Conservation (phyloP, 2,888 invertebrate genomes). For the Drosophila nr. perissopoda region DNA sequence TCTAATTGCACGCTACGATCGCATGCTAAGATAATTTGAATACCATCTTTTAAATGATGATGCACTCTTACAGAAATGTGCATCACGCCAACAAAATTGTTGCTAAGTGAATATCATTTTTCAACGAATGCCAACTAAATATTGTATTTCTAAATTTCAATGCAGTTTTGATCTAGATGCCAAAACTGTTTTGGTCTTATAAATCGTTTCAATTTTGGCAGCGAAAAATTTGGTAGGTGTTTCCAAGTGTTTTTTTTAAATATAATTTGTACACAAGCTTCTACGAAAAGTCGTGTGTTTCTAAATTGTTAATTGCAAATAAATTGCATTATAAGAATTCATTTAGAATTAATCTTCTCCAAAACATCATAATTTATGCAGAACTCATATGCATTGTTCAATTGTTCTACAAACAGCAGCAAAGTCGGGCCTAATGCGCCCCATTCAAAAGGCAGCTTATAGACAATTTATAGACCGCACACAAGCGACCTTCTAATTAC, state of each 20-base stretch:
- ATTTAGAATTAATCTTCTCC: background rate
- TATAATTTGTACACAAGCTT: background rate
- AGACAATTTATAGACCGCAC: conserved; percentile 53
- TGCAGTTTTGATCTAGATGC: background rate
- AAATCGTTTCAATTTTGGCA: background rate
- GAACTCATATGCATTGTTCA: conserved; percentile 35
- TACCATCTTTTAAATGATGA: conserved; percentile 31
- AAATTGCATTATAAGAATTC: background rate
- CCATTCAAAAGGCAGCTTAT: conserved; percentile 33
- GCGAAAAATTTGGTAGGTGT: background rate
- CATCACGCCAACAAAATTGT: background rate
- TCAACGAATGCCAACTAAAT: background rate
- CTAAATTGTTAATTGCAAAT: background rate
- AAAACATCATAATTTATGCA: conserved; percentile 11
- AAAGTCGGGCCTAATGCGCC: conserved; percentile 36
- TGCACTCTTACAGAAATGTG: conserved; percentile 3
- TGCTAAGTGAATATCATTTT: background rate
- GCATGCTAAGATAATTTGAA: conserved; percentile 53
- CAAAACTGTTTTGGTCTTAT: background rate
- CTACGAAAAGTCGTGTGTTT: background rate
- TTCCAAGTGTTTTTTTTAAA: background rate
- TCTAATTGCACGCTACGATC: conserved; percentile 76
- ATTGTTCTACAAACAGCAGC: conserved; percentile 22
- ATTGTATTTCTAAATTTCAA: background rate
- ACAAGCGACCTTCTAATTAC: conserved; percentile 44